These are phyloP conservation scores for Spilarctia lutea DNA, from an alignment of 2,888 invertebrate species.

Conservation along the genomic window DNA sequence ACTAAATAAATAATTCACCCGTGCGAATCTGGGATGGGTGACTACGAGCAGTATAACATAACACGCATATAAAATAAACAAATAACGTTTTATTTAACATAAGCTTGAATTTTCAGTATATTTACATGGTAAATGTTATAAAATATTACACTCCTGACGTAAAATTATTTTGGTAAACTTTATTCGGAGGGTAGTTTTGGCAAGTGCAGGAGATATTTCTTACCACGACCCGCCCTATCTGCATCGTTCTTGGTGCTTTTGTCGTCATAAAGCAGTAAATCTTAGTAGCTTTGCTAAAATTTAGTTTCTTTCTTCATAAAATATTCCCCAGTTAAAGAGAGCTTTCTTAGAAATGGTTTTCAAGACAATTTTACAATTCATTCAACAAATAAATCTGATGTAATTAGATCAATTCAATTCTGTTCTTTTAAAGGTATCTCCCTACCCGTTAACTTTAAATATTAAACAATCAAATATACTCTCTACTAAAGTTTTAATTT, in stretches of 20 bases:
- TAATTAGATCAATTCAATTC: not conserved
- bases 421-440: too few relatives aligned
- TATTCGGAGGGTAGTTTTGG: slow-evolving; percentile 66
- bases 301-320: slow-evolving; percentile 69
- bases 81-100: not conserved
- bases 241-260: slow-evolving; percentile 69
- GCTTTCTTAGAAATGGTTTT: slow-evolving; percentile 45
- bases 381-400: slow-evolving; percentile 26
- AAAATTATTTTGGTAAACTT: slow-evolving; percentile 60
- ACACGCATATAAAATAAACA: not conserved
- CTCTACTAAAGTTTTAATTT: not conserved
- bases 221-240: slow-evolving; percentile 65
- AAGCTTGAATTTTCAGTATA: slow-evolving; percentile 5
- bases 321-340: slow-evolving; percentile 47
- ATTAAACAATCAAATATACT: not conserved
- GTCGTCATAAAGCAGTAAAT: slow-evolving; percentile 77
- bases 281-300: slow-evolving; percentile 71
- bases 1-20: too few relatives aligned
- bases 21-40: too few relatives aligned
- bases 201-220: slow-evolving; percentile 72
- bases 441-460: not conserved
- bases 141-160: slow-evolving; percentile 19
- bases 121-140: slow-evolving; percentile 2
- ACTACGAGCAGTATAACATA: too few relatives aligned
- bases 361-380: slow-evolving; percentile 38